Evolutionary conservation across 2,113 vertebrate genomes (phyloP), one percentile per base, ranked within the genome.

Genomic region (Oryzias celebensis): DNA sequence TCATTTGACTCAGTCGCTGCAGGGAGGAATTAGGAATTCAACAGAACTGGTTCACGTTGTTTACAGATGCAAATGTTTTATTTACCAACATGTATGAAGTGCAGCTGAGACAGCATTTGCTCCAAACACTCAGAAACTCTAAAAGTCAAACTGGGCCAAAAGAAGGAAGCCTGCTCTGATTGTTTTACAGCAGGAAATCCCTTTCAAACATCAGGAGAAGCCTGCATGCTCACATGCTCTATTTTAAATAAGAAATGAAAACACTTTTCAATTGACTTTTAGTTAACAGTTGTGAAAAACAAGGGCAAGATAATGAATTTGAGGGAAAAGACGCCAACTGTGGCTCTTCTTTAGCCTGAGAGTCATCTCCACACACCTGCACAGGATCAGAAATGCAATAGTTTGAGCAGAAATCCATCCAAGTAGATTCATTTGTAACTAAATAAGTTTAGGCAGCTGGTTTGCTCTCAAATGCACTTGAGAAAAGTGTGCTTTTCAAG

Each of bases 21-120:
- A 44, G 31, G 45, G 58, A 2, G 52, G 50, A 78, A 65, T 53
- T 57, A 61, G 65, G 49, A 67, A 69, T 85, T 64, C 69, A 80
- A 81, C 58, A 55, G 65, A 85, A 82, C 62, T 71, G 80, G 73
- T 87, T 83, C 62, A 75, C 17, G 6, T 63, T 56, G 62, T 77
- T 68, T 73, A 69, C 23, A 55, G 17, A 61, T 0, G 24, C 84
- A 51, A 65, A 84, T 88, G 68, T 80, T 85, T 87, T 85, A 86
- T 88, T 87, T 81, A 86, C 67, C 12, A 62, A 73, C 58, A 77
- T 81, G 78, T 81, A 69, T 17, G 77, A 82, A 74, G 55, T 58
- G 77, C 74, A 54, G 66, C 62, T 45, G 71, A 66, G 70, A 65
- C 17, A 31, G 17, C 1, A 50, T 43, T 71, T 58, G 26, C 53